Base-by-base conservation (phyloP, 2,113 vertebrate genomes). In the Cariama cristata region DNA sequence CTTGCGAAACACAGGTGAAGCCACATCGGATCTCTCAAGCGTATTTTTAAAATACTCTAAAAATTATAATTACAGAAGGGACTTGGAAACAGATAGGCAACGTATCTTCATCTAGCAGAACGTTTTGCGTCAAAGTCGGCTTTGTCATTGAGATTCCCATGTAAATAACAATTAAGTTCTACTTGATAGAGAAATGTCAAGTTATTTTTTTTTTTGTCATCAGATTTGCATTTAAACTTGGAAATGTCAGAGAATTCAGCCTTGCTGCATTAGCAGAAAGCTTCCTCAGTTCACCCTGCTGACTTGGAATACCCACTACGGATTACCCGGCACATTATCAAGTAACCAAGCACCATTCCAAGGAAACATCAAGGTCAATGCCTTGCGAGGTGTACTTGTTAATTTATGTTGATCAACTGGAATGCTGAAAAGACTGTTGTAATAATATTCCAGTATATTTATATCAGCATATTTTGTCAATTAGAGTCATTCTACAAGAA, bases 361-460 rank as follows among this genome's bases (percentile, higher is more conserved):
- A 97, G 95, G 94, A 38, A 95, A 82, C 88, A 85, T 58, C 95
- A 96, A 96, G 96, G 95, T 76, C 40, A 4, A 10, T 62, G 74
- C 50, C 58, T 68, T 12, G 71, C 0, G 22, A 88, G 80, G 76
- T 79, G 59, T 12, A 32, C 93, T 88, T 14, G 32, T 68, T 97
- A 94, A 97, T 94, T 97, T 82, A 88, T 92, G 96, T 74, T 91
- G 83, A 93, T 96, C 84, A 96, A 92, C 86, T 14, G 55, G 40
- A 92, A 85, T 10, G 32, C 52, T 94, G 69, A 59, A 50, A 91
- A 66, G 88, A 72, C 73, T 86, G 62, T 20, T 95, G 89, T 83
- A 90, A 96, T 88, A 95, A 69, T 23, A 82, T 67, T 87, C 71
- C 64, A 24, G 55, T 50, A 50, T 17, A 38, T 71, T 83, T 69